Base-by-base conservation (phyloP, 2,113 vertebrate species). In the Etheostoma spectabile region DNA sequence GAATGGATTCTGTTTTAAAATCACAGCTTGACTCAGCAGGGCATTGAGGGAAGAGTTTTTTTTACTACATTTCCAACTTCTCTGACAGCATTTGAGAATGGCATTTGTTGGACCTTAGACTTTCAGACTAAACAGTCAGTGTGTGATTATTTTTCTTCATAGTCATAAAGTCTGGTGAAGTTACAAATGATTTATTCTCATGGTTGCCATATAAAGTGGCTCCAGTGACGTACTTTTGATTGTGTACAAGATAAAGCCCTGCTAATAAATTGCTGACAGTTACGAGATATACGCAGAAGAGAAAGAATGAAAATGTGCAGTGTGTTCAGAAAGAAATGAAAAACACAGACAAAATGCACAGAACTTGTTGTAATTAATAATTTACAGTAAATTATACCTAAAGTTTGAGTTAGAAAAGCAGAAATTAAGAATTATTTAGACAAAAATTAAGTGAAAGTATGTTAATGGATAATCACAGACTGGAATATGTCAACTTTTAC, bases 1-100 rank as follows among this genome's bases (percentile, higher is more conserved):
- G 19, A 48, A 22, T 45, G 56, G 60, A 56, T 45, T 46, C 16
- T 12, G 33, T 72, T 72, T 77, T n/a, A 74, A 77, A 77, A 45
- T 46, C 48, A 35, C 45, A 67, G 15, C 68, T 48, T 48, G 15
- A 48, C 77, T 80, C 67, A 68, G 61, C 62, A 4, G 66, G 33
- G 61, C 10, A 57, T 62, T 65, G 6, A 55, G 21, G 8, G 15
- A 35, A 8, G 6, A 69, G 30, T 27, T 3, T 21, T 49, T 53
- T 79, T 48, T 53, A 21, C 16, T 35, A 60, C 45, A 61, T 68
- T 73, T 59, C 52, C 30, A 68, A n/a, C 14, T 21, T 52, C 12
- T 69, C 33, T 62, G n/a, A 53, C 38, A 14, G 52, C 19, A 19
- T 63, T 21, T 27, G 21, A 48, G 33, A 61, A 84, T 59, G 33